A percentile compares a stretch with the other conserved stretches of the same genome.
Conservation (phyloP, 2,113 vertebrate species). For the Lophochroa leadbeateri region DNA sequence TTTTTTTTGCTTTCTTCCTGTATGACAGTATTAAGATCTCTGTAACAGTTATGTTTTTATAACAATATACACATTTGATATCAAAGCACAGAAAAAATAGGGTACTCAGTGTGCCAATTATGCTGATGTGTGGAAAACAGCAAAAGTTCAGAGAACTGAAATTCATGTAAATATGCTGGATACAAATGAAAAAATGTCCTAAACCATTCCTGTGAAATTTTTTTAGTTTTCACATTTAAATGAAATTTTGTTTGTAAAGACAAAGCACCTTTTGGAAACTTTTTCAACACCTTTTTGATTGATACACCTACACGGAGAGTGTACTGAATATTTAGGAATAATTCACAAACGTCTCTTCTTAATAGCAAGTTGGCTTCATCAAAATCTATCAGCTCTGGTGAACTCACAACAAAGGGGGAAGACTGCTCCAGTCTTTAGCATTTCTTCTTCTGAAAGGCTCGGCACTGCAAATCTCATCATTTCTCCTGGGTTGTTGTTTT, state of each 20-base stretch:
- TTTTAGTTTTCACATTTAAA: not conserved
- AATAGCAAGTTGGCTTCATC: not conserved
- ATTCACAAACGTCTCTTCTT: not conserved
- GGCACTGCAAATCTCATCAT: not conserved
- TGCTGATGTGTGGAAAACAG: not conserved
- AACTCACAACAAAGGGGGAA: not conserved
- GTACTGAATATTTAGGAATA: not conserved
- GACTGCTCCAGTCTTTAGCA: not conserved
- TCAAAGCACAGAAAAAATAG: not conserved
- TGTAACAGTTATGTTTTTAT: not conserved
- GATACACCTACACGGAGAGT: not conserved
- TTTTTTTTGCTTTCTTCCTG: not conserved
- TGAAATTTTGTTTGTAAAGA: not conserved
- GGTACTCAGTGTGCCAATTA: not conserved
- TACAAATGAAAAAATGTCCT: not conserved
- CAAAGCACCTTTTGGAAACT: not conserved
- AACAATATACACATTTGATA: not conserved
- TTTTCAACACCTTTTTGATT: not conserved
- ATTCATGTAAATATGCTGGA: not conserved
- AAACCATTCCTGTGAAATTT: not conserved
- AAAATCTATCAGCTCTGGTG: not conserved
- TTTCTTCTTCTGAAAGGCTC: not conserved
- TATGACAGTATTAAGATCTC: not conserved
- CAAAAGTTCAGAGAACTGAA: not conserved
- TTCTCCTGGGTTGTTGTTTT: not conserved